phyloP scores from a whole-genome alignment of 2,113 vertebrate genomes.

The Podarcis muralis region DNA sequence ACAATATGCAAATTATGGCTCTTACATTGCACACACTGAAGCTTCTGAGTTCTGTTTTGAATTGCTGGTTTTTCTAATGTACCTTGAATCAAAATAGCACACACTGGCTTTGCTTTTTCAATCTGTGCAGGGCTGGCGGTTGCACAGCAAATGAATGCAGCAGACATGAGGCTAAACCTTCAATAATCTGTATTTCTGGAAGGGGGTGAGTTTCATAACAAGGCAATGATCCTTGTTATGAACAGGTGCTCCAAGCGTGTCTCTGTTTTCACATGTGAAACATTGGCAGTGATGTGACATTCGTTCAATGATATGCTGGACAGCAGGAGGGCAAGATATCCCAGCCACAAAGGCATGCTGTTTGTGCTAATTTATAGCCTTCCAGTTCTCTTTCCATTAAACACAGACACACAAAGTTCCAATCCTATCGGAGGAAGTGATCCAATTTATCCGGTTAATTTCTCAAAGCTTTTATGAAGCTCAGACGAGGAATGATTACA shows the following conservation, averaged over 20 bases:
- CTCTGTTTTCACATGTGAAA: not conserved
- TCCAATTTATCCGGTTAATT: slow-evolving; percentile 7
- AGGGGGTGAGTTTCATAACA: not conserved
- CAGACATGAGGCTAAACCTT: not conserved
- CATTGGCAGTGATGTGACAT: not conserved
- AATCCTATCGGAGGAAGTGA: fast-evolving
- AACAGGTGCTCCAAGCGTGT: not conserved
- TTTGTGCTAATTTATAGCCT: slow-evolving; percentile 27
- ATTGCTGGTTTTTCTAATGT: too few species aligned
- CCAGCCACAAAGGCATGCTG: not conserved
- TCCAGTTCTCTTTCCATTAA: slow-evolving; percentile 10
- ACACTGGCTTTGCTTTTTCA: not conserved
- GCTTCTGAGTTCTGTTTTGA: too few species aligned
- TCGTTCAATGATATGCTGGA: not conserved
- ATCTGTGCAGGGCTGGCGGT: not conserved
- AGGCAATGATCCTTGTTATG: not conserved
- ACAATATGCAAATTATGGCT: too few species aligned
- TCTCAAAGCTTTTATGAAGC: not conserved
- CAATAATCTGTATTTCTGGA: not conserved
- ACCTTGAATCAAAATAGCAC: too few species aligned
- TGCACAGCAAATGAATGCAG: not conserved
- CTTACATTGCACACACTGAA: too few species aligned
- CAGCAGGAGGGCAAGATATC: slow-evolving; percentile 2
- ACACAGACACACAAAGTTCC: not conserved
- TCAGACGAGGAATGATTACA: slow-evolving; percentile 9